A percentile compares a stretch with the other conserved stretches of the same genome.
Evolutionary conservation across 2,888 invertebrate genomes (phyloP).

Genomic region (Conchocele bisecta): DNA sequence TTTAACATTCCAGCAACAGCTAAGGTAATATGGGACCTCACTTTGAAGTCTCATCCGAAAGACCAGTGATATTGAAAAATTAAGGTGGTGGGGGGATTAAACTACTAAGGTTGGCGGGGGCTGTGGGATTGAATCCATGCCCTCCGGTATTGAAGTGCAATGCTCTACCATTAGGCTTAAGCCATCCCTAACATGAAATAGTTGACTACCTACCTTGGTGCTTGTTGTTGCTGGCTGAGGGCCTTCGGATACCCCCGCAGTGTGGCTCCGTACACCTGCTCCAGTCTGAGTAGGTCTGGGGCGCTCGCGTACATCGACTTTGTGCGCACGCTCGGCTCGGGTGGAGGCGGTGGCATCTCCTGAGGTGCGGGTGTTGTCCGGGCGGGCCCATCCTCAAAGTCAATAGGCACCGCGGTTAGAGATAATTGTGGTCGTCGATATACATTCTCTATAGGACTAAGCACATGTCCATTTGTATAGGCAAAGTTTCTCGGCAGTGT

Average conservation of each 20-base stretch:
- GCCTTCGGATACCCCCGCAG: conserved; percentile 55
- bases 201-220: too few species aligned
- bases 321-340: conserved; percentile 56
- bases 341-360: conserved; percentile 55
- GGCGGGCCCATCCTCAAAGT: conserved; percentile 67
- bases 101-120: too few species aligned
- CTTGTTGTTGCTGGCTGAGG: conserved; percentile 7
- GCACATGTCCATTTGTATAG: conserved; percentile 58
- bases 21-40: too few species aligned
- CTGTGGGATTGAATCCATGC: too few species aligned
- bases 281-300: conserved; percentile 71
- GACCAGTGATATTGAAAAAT: too few species aligned
- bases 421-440: conserved; percentile 65
- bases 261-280: conserved; percentile 73
- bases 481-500: conserved; percentile 71
- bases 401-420: conserved; percentile 71
- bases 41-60: too few species aligned
- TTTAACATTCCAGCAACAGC: too few species aligned
- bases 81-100: too few species aligned
- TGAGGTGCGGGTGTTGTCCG: conserved; percentile 46
- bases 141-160: too few species aligned
- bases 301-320: conserved; percentile 67
- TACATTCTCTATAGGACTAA: conserved; percentile 58
- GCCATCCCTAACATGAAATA: too few species aligned
- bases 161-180: too few species aligned